Conservation (phyloP, 2,888 invertebrate genomes). For the Macrostomum cliftonense region DNA sequence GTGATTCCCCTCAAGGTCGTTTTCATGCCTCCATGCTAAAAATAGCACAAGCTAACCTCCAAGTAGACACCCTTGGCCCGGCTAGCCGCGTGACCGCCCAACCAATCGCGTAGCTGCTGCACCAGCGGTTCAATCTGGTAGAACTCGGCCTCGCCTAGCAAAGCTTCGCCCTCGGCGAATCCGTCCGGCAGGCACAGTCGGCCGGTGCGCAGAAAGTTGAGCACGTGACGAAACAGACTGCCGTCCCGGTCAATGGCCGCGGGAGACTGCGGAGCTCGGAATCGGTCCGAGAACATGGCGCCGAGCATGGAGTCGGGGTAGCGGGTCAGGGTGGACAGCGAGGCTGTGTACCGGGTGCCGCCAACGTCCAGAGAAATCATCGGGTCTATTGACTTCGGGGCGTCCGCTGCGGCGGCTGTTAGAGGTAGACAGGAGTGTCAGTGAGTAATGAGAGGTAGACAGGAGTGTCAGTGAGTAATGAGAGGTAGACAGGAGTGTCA, state of each 20-base stretch:
- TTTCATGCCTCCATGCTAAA: no score
- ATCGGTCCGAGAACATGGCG: conserved; percentile 18
- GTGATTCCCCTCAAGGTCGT: no score
- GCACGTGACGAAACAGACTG: conserved; percentile 18
- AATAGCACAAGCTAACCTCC: no score
- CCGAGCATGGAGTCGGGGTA: conserved; percentile 21
- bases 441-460: no score
- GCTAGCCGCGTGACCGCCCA: neutral
- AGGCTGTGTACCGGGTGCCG: conserved; percentile 19
- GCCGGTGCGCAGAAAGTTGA: conserved; percentile 20
- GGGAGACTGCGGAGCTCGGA: conserved; percentile 1
- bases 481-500: no score
- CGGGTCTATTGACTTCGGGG: no score
- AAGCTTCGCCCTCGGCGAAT: conserved; percentile 18
- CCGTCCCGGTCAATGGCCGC: conserved; percentile 19
- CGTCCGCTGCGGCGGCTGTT: no score
- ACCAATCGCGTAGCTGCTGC: neutral
- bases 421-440: no score
- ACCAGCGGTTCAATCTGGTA: conserved; percentile 12
- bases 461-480: no score
- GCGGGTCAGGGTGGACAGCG: conserved; percentile 18
- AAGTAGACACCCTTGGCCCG: neutral
- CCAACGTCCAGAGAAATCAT: conserved; percentile 14
- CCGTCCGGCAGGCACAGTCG: conserved; percentile 18
- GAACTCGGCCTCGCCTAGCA: conserved; percentile 21